A percentile compares a stretch with the other conserved stretches of the same genome.
Conservation (phyloP, 23 tunicate genomes). For the Trididemnum nubilum region DNA sequence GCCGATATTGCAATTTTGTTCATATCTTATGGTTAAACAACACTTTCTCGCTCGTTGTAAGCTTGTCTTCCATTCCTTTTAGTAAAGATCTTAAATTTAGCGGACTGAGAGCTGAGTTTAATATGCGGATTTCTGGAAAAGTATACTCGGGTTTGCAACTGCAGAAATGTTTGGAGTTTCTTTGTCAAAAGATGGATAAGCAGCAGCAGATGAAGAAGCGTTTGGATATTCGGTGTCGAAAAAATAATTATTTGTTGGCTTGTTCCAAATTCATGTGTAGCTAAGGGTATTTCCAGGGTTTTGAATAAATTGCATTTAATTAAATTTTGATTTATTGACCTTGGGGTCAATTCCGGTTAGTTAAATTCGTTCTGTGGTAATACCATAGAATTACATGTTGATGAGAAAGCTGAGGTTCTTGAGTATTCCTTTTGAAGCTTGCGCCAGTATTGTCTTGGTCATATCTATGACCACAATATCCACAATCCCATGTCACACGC, state of each 20-base stretch:
- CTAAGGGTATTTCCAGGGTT: background rate
- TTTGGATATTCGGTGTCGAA: background rate
- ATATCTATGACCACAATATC: background rate
- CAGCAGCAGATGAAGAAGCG: background rate
- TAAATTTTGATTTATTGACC: background rate
- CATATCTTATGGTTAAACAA: too few species aligned
- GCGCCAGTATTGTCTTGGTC: background rate
- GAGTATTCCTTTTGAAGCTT: background rate
- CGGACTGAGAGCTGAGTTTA: too few species aligned
- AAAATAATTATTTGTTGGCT: background rate
- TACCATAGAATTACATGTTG: too few species aligned
- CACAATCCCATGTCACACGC: background rate
- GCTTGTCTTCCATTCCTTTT: too few species aligned
- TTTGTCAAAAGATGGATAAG: background rate
- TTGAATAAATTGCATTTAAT: background rate
- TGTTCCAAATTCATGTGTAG: background rate
- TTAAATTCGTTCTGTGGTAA: too few species aligned
- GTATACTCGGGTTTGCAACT: too few species aligned
- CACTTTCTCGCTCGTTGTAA: too few species aligned
- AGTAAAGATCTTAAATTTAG: too few species aligned
- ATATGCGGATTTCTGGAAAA: too few species aligned
- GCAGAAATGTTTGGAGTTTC: too few species aligned
- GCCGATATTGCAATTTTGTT: too few species aligned
- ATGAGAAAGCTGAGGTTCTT: background rate
- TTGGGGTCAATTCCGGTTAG: background rate